phyloP scores from a whole-genome alignment of 30 jellyfish, hydroid and myxozoan genomes.

The Turritopsis dohrnii region DNA sequence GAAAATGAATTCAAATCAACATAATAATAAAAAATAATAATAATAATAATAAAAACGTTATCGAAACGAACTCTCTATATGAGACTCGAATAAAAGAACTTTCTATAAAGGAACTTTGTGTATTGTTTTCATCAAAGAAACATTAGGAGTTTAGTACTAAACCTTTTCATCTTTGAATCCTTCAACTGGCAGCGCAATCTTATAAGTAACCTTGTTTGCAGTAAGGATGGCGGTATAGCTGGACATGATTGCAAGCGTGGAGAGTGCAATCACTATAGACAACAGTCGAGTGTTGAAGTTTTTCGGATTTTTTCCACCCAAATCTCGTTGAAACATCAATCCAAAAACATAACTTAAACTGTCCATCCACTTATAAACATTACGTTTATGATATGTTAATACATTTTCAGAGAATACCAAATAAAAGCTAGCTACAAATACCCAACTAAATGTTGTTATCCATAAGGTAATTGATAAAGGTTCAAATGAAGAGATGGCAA shows the following conservation, averaged over 20 bases:
- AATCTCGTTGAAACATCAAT: slow-evolving; percentile 61
- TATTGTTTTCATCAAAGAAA: no score
- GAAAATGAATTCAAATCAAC: no score
- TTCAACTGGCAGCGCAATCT: slow-evolving; percentile 28
- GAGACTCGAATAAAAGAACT: no score
- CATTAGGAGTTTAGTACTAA: no score
- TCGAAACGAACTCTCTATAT: no score
- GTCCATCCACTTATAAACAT: slow-evolving; percentile 35
- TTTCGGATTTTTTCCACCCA: slow-evolving; percentile 69
- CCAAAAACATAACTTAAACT: slow-evolving; percentile 56
- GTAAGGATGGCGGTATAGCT: slow-evolving; percentile 67
- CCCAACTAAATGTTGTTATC: slow-evolving; percentile 20
- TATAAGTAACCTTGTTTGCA: slow-evolving; percentile 45
- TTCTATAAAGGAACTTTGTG: no score
- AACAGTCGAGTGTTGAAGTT: slow-evolving; percentile 44
- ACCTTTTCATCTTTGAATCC: slow-evolving; percentile 63
- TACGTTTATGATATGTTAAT: neutral
- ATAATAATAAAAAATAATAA: no score
- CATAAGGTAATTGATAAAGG: slow-evolving; percentile 12
- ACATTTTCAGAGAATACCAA: slow-evolving; percentile 29
- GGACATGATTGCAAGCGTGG: slow-evolving; percentile 57
- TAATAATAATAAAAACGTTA: no score
- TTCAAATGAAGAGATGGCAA: slow-evolving; percentile 17
- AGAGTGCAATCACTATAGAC: slow-evolving; percentile 43
- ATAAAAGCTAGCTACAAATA: slow-evolving; percentile 14